Base-by-base conservation (phyloP, 2,888 invertebrate genomes). In the Julus scanicus region DNA sequence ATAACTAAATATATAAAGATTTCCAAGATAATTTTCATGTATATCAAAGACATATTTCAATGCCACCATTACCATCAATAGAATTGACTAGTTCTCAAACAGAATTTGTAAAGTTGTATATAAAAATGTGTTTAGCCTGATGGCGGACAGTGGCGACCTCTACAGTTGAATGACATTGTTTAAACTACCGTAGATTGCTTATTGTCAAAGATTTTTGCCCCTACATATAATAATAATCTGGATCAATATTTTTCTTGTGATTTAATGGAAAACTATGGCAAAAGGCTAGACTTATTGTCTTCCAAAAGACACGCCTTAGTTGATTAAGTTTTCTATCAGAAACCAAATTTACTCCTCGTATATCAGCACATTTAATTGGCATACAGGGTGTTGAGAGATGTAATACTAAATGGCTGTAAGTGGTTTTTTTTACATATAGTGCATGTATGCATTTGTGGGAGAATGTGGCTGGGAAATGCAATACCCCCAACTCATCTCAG, bases 291-390 rank as follows among this genome's bases (percentile, higher is more conserved):
- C 80, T 80, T 80, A 37, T 80, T 80, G 80, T 80, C 80, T 80
- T 80, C 80, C 37, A 80, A 80, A 29, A 80, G 80, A 29, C 80
- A 80, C 80, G 80, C 80, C 80, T 80, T 80, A 80, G 80, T 80
- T 80, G 80, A 80, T 80, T 80, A 80, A 9, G 80, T 80, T 80
- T 80, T 37, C 80, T 29, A 37, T 80, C 80, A 80, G 3, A 20
- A 80, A 80, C 80, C 29, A 80, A 80, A 80, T 80, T 80, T 80
- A 29, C 37, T 29, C 29, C 80, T 80, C 29, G 3, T 80, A 80
- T 80, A 29, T 37, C 80, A 80, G 80, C 80, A 29, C 80, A 13
- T 37, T 80, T 80, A 80, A 80, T 80, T 80, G 80, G 20, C 80
- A 37, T 37, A 80, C 80, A 80, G 80, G 80, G 80, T 80, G 80